Evolutionary conservation across 2,113 vertebrate genomes (phyloP).

Genomic region (Paramisgurnus dabryanus): DNA sequence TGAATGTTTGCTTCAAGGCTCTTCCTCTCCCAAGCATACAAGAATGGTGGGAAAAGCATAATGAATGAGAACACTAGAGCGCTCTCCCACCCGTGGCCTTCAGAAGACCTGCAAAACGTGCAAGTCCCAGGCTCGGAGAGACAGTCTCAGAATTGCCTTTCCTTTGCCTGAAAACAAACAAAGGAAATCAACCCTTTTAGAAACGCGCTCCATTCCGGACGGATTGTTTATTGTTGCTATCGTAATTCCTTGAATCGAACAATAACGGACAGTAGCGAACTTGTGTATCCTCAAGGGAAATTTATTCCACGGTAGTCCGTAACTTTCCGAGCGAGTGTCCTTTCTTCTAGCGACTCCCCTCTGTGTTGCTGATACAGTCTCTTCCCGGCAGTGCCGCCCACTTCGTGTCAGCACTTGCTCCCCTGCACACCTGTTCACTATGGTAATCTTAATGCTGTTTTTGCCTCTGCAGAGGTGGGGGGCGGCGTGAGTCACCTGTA

Average conservation of each 20-base stretch:
- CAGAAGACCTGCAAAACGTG: conserved; percentile 51
- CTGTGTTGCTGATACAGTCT: conserved; percentile 39
- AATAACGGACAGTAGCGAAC: background rate
- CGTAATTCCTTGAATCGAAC: conserved; percentile 45
- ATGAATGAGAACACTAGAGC: conserved; percentile 67
- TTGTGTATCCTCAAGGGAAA: background rate
- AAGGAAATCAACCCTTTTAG: conserved; percentile 70
- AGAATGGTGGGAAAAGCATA: conserved; percentile 74
- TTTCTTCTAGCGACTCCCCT: conserved; percentile 37
- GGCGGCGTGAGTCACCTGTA: conserved; percentile 52
- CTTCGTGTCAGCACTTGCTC: conserved; percentile 50
- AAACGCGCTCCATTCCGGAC: conserved; percentile 39
- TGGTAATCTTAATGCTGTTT: conserved; percentile 54
- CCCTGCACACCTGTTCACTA: conserved; percentile 54
- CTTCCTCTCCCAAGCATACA: conserved; percentile 56
- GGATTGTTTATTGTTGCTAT: conserved; percentile 58
- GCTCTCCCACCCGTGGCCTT: conserved; percentile 59
- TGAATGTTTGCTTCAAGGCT: conserved; percentile 30
- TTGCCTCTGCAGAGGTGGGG: conserved; percentile 37
- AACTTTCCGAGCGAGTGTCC: conserved; percentile 5
- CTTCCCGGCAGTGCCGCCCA: conserved; percentile 32
- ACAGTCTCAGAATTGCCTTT: conserved; percentile 42
- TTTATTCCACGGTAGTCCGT: conserved; percentile 5
- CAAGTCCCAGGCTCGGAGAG: conserved; percentile 52
- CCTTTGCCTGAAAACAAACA: conserved; percentile 70